These are phyloP conservation scores for Falco naumanni DNA, from an alignment of 2,797 vertebrate genomes.

Conservation along the genomic window DNA sequence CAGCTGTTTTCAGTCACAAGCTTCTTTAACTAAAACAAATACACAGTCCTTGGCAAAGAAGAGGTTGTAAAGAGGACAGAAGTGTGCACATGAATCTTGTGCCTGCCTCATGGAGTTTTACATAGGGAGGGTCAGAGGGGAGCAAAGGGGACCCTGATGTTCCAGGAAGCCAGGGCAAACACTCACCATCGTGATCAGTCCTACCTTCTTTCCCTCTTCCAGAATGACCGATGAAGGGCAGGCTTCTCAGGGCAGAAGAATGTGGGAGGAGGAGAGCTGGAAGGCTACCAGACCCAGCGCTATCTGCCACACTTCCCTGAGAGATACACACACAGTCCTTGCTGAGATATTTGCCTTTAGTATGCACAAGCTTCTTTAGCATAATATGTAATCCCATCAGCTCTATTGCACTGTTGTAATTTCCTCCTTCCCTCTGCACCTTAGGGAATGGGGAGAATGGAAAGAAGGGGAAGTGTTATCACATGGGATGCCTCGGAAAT, in stretches of 20 bases:
- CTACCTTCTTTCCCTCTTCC: neutral
- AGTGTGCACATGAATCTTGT: constrained; percentile 31
- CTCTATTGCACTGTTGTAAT: neutral
- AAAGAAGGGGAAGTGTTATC: neutral
- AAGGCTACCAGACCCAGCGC: neutral
- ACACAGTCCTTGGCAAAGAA: constrained; percentile 70
- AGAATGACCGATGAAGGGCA: neutral
- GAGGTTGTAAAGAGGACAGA: constrained; percentile 52
- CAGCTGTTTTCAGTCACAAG: constrained; percentile 79
- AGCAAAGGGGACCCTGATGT: neutral
- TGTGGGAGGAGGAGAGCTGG: neutral
- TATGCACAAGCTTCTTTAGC: neutral
- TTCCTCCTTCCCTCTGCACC: neutral
- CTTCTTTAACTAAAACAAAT: constrained; percentile 62
- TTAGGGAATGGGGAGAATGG: neutral
- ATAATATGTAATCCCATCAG: neutral
- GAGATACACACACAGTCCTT: neutral
- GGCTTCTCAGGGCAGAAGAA: neutral
- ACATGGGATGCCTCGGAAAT: neutral
- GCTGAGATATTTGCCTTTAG: neutral
- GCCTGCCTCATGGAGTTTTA: neutral
- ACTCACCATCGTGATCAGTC: neutral
- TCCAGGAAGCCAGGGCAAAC: neutral
- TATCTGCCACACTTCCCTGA: neutral
- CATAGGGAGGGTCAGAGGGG: neutral